phyloP scores from a whole-genome alignment of 1,140 invertebrate genomes.

The Drosophila elegans region DNA sequence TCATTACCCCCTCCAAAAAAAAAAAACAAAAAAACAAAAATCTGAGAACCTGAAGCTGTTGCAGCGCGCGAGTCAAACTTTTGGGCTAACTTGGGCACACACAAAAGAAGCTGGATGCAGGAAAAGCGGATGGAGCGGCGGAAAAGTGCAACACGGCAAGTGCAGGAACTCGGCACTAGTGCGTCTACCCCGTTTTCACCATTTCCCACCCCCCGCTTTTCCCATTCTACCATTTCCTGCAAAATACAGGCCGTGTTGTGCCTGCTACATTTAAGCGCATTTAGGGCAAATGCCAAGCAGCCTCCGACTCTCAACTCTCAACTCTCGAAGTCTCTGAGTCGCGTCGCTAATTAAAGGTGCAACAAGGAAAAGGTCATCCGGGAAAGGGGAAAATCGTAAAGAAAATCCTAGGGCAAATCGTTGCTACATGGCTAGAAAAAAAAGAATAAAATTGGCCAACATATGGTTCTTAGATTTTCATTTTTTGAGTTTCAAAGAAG shows the following conservation, averaged over 20 bases:
- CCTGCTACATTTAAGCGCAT: conserved; percentile 73
- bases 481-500: background rate
- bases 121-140: conserved; percentile 9
- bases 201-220: conserved; percentile 6
- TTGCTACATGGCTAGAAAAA: background rate
- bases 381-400: background rate
- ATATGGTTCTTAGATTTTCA: background rate
- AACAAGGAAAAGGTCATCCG: conserved; percentile 50
- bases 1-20: conserved; percentile 22
- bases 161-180: conserved; percentile 44
- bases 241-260: conserved; percentile 34
- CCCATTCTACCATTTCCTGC: conserved; percentile 3
- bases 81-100: conserved; percentile 13
- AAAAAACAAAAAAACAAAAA: conserved; percentile 1
- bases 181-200: conserved; percentile 3
- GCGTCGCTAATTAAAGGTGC: conserved; percentile 81
- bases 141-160: conserved; percentile 50
- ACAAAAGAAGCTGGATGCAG: conserved; percentile 22
- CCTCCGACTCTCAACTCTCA: conserved; percentile 27
- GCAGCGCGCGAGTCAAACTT: conserved; percentile 14
- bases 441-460: background rate
- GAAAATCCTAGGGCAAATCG: background rate
- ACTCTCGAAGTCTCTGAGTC: conserved; percentile 34
- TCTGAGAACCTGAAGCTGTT: conserved; percentile 26
- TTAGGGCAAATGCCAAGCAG: conserved; percentile 70